phyloP scores from a whole-genome alignment of 2,888 invertebrate species.

The Pollenia angustigena region DNA sequence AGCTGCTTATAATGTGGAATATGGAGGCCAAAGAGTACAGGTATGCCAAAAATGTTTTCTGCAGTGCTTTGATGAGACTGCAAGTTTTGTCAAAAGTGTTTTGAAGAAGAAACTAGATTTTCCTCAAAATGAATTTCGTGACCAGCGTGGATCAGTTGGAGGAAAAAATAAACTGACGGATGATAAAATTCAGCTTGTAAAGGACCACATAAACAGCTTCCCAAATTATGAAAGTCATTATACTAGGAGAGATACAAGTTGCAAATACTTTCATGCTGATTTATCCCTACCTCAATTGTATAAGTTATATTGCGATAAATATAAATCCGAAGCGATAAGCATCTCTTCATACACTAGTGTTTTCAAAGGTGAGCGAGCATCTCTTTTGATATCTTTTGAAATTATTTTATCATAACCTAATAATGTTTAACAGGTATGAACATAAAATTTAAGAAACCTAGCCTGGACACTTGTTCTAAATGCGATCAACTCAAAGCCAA shows the following conservation, averaged over 20 bases:
- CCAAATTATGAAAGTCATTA: constrained; percentile 67
- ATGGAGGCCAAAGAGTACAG: constrained; percentile 42
- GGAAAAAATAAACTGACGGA: constrained; percentile 49
- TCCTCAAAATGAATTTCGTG: constrained; percentile 33
- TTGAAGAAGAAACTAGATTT: constrained; percentile 13
- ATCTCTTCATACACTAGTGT: constrained; percentile 41
- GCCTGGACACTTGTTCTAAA: too few species aligned
- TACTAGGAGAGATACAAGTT: constrained; percentile 64
- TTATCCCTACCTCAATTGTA: constrained; percentile 65
- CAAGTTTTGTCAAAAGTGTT: constrained; percentile 52
- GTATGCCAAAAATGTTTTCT: constrained; percentile 52
- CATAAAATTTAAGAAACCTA: constrained; percentile 70
- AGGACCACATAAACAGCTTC: constrained; percentile 61
- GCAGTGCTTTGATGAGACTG: constrained; percentile 59
- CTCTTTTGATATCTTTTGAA: too few species aligned
- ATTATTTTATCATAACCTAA: constrained; percentile 41
- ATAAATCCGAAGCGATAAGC: constrained; percentile 57
- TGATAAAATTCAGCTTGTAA: constrained; percentile 46
- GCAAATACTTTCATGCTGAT: constrained; percentile 63
- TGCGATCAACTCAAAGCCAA: too few species aligned
- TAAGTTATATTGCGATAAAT: constrained; percentile 67
- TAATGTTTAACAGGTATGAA: constrained; percentile 64
- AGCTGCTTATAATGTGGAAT: constrained; percentile 48
- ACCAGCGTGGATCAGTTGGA: constrained; percentile 50
- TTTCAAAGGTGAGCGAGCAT: too few species aligned